Percentiles rank a stretch among this genome's conserved stretches.
phyloP scores from a whole-genome alignment of 2,888 invertebrate species.

The Aricia artaxerxes region DNA sequence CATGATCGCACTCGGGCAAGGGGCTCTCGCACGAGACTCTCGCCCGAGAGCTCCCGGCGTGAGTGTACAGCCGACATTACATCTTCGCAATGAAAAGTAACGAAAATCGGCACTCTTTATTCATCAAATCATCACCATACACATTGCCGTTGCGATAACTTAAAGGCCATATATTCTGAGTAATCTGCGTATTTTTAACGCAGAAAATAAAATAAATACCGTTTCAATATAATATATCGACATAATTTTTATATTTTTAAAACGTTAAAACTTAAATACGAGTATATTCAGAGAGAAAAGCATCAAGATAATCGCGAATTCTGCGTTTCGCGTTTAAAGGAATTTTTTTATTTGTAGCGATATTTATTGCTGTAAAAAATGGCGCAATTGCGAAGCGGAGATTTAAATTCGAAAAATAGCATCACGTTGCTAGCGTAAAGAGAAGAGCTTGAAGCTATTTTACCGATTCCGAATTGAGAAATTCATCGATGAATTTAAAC shows the following conservation, averaged over 20 bases:
- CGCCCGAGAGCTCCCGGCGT: no score
- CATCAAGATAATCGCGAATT: not conserved
- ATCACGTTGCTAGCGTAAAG: constrained; percentile 1
- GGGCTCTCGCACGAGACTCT: no score
- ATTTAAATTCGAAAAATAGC: constrained; percentile 20
- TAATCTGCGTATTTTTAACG: not conserved
- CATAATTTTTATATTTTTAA: not conserved
- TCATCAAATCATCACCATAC: no score
- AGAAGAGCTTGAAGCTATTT: not conserved
- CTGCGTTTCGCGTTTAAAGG: not conserved
- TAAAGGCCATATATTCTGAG: not conserved
- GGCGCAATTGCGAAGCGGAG: not conserved
- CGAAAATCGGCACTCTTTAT: no score
- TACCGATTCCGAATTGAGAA: not conserved
- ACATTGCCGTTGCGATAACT: not conserved
- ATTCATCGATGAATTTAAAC: not conserved
- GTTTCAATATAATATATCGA: not conserved
- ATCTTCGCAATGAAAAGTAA: no score
- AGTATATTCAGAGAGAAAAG: not conserved
- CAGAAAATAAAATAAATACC: not conserved
- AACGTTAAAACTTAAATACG: not conserved
- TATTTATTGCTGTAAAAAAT: constrained; percentile 16
- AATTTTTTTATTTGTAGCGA: not conserved
- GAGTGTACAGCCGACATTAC: no score
- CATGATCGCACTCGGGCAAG: no score